These are phyloP conservation scores for Druceiella hillmani DNA, from an alignment of 2,888 invertebrate genomes.

Conservation along the genomic window DNA sequence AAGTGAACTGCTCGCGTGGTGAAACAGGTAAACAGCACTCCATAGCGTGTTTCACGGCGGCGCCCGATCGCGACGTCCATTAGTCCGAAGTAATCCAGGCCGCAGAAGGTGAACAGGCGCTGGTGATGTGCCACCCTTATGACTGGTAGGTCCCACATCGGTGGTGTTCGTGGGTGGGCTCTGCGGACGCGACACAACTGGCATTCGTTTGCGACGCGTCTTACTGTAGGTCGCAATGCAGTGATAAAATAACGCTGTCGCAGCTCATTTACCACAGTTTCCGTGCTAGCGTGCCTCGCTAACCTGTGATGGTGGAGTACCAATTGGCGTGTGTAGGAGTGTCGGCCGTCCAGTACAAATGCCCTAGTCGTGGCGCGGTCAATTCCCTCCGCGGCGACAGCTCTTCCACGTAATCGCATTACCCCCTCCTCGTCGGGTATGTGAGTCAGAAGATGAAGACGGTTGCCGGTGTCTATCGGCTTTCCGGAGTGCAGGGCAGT, in stretches of 20 bases:
- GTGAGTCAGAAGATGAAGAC: background rate
- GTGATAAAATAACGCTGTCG: conserved; percentile 10
- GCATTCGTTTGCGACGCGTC: conserved; percentile 3
- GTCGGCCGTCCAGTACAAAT: conserved; percentile 14
- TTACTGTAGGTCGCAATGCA: conserved; percentile 8
- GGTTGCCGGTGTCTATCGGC: background rate
- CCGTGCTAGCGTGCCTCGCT: conserved; percentile 7
- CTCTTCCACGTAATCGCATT: background rate
- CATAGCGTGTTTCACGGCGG: no score
- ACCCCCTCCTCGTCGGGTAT: background rate
- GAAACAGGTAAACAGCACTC: no score
- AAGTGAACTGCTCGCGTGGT: no score
- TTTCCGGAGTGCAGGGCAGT: background rate
- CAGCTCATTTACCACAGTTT: conserved; percentile 11
- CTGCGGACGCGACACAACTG: conserved; percentile 2
- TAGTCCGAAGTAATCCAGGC: no score
- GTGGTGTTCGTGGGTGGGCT: background rate
- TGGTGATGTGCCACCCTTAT: conserved; percentile 5
- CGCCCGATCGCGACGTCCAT: no score
- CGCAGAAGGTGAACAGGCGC: no score
- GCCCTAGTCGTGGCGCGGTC: conserved; percentile 4
- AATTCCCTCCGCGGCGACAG: background rate
- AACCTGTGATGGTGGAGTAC: conserved; percentile 9
- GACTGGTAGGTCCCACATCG: conserved; percentile 4
- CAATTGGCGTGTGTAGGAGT: conserved; percentile 8